A percentile compares a stretch with the other conserved stretches of the same genome.
phyloP scores from a whole-genome alignment of 2,113 vertebrate species.

The Castor canadensis region DNA sequence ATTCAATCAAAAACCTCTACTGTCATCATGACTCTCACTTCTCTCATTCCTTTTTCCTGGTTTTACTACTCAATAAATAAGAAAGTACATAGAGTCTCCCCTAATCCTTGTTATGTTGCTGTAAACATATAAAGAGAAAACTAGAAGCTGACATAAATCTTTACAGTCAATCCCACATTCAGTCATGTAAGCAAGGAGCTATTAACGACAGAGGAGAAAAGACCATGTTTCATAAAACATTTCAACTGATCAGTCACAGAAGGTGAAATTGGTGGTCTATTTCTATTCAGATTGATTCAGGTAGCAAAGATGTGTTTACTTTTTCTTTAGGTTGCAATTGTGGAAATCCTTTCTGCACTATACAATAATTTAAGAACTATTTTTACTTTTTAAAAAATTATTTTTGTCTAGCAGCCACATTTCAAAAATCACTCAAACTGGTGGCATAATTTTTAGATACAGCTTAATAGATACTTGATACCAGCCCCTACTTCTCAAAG shows the following conservation, averaged over 20 bases:
- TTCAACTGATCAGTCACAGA: constrained; percentile 48
- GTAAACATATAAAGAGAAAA: constrained; percentile 59
- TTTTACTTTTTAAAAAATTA: constrained; percentile 6
- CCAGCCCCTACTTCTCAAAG: constrained; percentile 37
- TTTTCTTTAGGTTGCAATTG: constrained; percentile 18
- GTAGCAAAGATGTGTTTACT: background rate
- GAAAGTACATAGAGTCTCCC: constrained; percentile 16
- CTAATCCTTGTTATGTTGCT: constrained; percentile 54
- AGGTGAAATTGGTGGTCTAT: background rate
- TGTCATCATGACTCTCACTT: constrained; percentile 45
- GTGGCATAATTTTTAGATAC: constrained; percentile 44
- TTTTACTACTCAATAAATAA: constrained; percentile 65
- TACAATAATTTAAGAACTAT: constrained; percentile 1
- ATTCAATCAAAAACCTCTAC: constrained; percentile 39
- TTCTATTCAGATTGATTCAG: background rate
- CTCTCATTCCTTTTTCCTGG: constrained; percentile 51
- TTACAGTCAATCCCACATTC: constrained; percentile 50
- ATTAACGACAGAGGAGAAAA: constrained; percentile 50
- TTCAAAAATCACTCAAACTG: constrained; percentile 38
- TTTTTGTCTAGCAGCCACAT: constrained; percentile 39
- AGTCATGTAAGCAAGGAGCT: constrained; percentile 61
- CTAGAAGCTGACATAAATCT: constrained; percentile 43
- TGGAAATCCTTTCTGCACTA: constrained; percentile 17
- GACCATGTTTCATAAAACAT: background rate
- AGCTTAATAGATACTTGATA: constrained; percentile 38